Evolutionary conservation across 1,140 invertebrate genomes (phyloP), one percentile per base, ranked within the genome.

Genomic region (Octopus sinensis): DNA sequence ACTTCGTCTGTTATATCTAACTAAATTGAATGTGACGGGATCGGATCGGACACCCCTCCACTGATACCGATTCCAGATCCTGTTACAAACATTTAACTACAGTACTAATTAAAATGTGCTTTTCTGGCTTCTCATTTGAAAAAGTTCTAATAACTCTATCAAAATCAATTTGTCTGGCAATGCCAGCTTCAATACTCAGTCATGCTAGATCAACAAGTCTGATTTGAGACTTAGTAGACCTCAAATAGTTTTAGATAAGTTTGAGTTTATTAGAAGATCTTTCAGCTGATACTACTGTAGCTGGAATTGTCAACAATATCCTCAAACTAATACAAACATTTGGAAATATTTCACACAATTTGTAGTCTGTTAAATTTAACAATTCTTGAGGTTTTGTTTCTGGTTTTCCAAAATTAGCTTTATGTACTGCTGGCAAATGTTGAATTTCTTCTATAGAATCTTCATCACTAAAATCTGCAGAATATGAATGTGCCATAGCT

Each of bases 351-450:
- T 23, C 23, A 7, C 23, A 9, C 9, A 76, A 23, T 76, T 23
- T 76, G 75, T 76, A 23, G 9, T 76, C 75, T 76, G 75, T 23
- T 23, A 76, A 9, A 43, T 76, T 76, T 23, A 23, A 76, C 75
- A 76, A 23, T 23, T 76, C 17, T 23, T 12, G 23, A 12, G 75
- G 9, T 7, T 23, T 23, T 23, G 23, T 12, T 43, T 76, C 9
- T 76, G 9, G 6, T 0, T 76, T 76, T 76, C 17, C 9, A 76
- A 76, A 76, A 76, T 76, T 76, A 12, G 75, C 75, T 13, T 76
- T 76, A 1, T 68, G 62, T 68, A 68, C 62, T 68, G 62, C 9
- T 9, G 62, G 62, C n/a, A 68, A 68, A 68, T 68, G 75, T 13
- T 76, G 23, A 17, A 9, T 76, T 76, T 76, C 17, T 23, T 76